phyloP scores from a whole-genome alignment of 2,113 vertebrate species.

The Argyrosomus japonicus region DNA sequence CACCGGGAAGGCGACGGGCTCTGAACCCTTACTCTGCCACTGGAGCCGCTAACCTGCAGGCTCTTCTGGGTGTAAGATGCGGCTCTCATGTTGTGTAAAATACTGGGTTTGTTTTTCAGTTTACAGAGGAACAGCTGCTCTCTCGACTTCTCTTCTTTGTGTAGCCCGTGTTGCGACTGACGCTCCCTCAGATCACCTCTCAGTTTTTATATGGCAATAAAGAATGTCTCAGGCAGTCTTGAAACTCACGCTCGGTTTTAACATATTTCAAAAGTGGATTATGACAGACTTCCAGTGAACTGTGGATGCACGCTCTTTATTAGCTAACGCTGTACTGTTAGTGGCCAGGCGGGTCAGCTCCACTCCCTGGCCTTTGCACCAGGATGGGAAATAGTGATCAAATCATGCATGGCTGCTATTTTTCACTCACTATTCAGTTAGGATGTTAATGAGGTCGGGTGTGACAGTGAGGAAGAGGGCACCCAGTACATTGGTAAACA shows the following conservation, averaged over 20 bases:
- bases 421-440: slow-evolving; percentile 64
- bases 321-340: slow-evolving; percentile 78
- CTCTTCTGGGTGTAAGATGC: slow-evolving; percentile 84
- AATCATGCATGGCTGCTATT: slow-evolving; percentile 63
- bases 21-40: slow-evolving; percentile 79
- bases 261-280: slow-evolving; percentile 82
- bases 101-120: background rate
- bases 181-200: slow-evolving; percentile 30
- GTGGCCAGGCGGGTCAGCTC: slow-evolving; percentile 48
- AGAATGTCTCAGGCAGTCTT: slow-evolving; percentile 80
- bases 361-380: slow-evolving; percentile 69
- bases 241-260: slow-evolving; percentile 76
- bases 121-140: slow-evolving; percentile 34
- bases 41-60: slow-evolving; percentile 80
- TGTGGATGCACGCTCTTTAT: slow-evolving; percentile 69
- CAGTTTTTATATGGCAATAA: slow-evolving; percentile 78
- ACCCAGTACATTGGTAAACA: slow-evolving; percentile 58
- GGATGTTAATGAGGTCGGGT: slow-evolving; percentile 51
- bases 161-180: slow-evolving; percentile 44
- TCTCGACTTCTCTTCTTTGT: slow-evolving; percentile 24
- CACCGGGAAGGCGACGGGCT: slow-evolving; percentile 82
- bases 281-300: slow-evolving; percentile 73
- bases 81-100: slow-evolving; percentile 82
- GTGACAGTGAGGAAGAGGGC: slow-evolving; percentile 49
- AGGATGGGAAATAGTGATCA: slow-evolving; percentile 80